Evolutionary conservation across 2,113 vertebrate species (phyloP).

Genomic region (Ahaetulla prasina): DNA sequence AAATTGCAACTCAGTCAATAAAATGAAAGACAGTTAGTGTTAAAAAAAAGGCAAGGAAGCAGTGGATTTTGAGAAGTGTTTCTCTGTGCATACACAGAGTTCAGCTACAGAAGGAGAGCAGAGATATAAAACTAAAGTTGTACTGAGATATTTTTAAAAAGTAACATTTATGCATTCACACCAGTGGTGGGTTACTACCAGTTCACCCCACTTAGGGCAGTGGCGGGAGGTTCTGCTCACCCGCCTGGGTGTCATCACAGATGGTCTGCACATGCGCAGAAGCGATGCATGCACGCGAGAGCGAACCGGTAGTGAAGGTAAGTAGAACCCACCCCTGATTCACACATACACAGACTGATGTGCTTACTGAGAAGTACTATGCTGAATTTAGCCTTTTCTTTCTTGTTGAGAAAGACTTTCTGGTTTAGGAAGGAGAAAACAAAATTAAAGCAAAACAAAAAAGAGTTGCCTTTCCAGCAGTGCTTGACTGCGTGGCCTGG

Average conservation of each 20-base stretch:
- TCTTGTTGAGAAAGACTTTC: background rate
- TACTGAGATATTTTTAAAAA: background rate
- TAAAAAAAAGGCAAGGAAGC: background rate
- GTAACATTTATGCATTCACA: background rate
- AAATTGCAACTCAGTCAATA: background rate
- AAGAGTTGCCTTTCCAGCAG: background rate
- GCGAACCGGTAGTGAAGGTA: too few species aligned
- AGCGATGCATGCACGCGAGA: too few species aligned
- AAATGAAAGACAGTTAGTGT: background rate
- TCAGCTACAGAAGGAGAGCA: background rate
- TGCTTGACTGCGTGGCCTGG: background rate
- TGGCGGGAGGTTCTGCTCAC: too few species aligned
- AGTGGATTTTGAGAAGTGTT: background rate
- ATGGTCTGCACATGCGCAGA: too few species aligned
- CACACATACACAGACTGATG: background rate
- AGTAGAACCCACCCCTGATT: too few species aligned
- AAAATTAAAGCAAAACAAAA: background rate
- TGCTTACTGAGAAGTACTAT: background rate
- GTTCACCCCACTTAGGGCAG: too few species aligned
- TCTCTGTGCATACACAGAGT: background rate
- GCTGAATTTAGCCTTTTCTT: background rate
- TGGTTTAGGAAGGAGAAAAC: background rate
- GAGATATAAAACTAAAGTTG: background rate
- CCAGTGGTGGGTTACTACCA: too few species aligned
- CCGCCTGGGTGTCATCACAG: too few species aligned